These are phyloP conservation scores for Clunio marinus DNA, from an alignment of 2,888 invertebrate species.

Conservation along the genomic window DNA sequence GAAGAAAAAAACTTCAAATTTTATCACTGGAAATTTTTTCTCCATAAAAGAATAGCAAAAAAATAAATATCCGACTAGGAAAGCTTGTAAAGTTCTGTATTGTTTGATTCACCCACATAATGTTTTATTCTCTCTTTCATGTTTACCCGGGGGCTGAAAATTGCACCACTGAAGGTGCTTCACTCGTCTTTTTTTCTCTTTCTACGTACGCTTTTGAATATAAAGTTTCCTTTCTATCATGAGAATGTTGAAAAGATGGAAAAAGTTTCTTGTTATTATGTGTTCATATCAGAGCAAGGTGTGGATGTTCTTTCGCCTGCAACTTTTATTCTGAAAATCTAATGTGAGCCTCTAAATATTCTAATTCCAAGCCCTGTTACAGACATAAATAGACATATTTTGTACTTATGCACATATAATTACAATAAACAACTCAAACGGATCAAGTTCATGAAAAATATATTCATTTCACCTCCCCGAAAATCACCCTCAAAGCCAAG, in stretches of 20 bases:
- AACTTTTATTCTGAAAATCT: no score
- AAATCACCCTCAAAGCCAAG: neutral
- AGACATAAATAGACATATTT: no score
- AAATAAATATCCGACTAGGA: neutral
- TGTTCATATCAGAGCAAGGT: no score
- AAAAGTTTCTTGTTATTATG: no score
- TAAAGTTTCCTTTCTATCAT: neutral
- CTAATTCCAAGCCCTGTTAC: no score
- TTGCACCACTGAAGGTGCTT: neutral
- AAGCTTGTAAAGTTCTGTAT: constrained; percentile 3
- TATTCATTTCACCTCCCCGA: neutral
- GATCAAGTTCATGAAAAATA: constrained; percentile 23
- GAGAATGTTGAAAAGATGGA: no score
- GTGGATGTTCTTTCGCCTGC: no score
- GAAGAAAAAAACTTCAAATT: no score
- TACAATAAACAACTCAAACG: constrained; percentile 27
- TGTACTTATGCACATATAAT: constrained; percentile 27
- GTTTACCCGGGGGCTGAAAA: neutral
- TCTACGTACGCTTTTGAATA: neutral
- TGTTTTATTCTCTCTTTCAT: neutral
- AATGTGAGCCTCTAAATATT: no score
- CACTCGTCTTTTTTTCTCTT: neutral
- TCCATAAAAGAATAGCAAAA: neutral
- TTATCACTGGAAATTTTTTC: constrained; percentile 3
- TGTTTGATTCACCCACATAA: neutral